Base-by-base conservation (phyloP, 1,140 invertebrate species). In the Neodiprion fabricii region DNA sequence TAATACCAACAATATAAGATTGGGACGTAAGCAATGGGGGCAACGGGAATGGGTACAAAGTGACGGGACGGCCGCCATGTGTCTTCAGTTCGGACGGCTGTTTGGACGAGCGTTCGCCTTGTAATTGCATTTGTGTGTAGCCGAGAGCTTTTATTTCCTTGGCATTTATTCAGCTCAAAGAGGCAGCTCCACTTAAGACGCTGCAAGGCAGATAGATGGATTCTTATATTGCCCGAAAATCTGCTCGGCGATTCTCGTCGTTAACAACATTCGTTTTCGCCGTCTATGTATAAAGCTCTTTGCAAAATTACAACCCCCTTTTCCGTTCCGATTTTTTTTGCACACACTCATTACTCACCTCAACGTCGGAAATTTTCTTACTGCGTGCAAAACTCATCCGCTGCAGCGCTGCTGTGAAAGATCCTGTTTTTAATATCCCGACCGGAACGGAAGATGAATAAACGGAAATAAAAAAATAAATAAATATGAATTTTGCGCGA, bases 51-150 rank as follows among this genome's bases (percentile, higher is more conserved):
- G 11, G n/a, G 53, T 12, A 17, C 9, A 61, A 61, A 61, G 53
- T 61, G 53, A 61, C 53, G 53, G 53, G 53, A 61, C 3, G 4
- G 3, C 53, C 53, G 53, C 53, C 53, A 61, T 61, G 53, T 17
- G n/a, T 61, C 53, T 61, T 61, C 53, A 9, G 53, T 14, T 61
- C n/a, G 53, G 53, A 61, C 53, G 53, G 53, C n/a, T 61, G 53
- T 61, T 61, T 61, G 53, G 53, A 61, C 53, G 11, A 17, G 53
- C 11, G 53, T 80, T 79, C 79, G 78, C 77, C 72, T 72, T 76
- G 81, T 83, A 83, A 83, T 83, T 83, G 81, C 81, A 77, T 83
- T 83, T 82, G 81, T 82, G 81, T 83, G 81, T 83, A 82, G 79
- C 81, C 76, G 73, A 79, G 78, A 81, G 79, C 78, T 79, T 82